Percentiles rank a stretch among this genome's conserved stretches.
Conservation (phyloP, 2,888 invertebrate species). For the Ophion ellenae region DNA sequence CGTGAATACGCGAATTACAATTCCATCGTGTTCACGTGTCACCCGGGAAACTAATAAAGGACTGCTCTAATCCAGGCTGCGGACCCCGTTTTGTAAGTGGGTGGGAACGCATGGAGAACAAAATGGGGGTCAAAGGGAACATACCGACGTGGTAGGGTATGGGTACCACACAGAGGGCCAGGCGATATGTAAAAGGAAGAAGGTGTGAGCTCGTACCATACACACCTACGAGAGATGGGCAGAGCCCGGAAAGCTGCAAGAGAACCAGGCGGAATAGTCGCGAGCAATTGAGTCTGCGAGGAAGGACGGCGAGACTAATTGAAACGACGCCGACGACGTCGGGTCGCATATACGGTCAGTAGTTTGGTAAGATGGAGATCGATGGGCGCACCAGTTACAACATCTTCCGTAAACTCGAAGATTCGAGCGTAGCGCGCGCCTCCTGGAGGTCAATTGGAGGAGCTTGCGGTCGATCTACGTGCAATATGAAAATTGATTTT, state of each 20-base stretch:
- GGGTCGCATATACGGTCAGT: conserved; percentile 75
- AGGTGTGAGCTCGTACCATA: conserved; percentile 26
- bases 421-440: background rate
- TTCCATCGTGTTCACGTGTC: conserved; percentile 53
- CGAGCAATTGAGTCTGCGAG: conserved; percentile 70
- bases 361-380: conserved; percentile 70
- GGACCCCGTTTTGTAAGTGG: conserved; percentile 70
- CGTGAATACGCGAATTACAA: conserved; percentile 54
- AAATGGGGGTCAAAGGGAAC: conserved; percentile 74
- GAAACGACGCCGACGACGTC: conserved; percentile 73
- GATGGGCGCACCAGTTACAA: conserved; percentile 15
- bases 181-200: conserved; percentile 40
- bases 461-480: background rate
- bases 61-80: conserved; percentile 63
- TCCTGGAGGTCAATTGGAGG: background rate
- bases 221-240: conserved; percentile 54
- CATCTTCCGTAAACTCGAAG: conserved; percentile 40
- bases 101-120: conserved; percentile 70
- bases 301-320: conserved; percentile 78
- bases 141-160: conserved; percentile 39
- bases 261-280: conserved; percentile 62
- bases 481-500: no score
- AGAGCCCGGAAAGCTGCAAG: conserved; percentile 68
- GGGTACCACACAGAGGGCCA: conserved; percentile 45
- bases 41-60: conserved; percentile 49